Conservation (phyloP, 2,888 invertebrate species). For the Parascotia fuliginaria region DNA sequence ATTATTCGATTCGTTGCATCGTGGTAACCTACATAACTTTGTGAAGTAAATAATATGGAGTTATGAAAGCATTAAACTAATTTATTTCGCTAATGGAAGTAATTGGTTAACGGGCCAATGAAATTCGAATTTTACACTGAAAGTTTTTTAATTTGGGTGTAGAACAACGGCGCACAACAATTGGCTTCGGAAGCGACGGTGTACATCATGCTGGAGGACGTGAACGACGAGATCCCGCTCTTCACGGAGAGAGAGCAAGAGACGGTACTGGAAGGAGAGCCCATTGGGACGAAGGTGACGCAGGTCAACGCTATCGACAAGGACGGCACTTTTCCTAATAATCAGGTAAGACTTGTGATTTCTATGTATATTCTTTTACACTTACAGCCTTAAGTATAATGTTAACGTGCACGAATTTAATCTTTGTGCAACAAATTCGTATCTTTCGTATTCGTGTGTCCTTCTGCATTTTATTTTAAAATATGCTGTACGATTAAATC, state of each 20-base stretch:
- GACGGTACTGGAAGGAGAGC: slow-evolving; percentile 97
- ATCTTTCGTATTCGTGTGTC: no score
- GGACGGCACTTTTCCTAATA: slow-evolving; percentile 97
- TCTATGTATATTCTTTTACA: background rate
- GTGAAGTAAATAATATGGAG: slow-evolving; percentile 13
- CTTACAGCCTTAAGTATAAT: no score
- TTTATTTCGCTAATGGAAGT: slow-evolving; percentile 10
- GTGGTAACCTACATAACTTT: slow-evolving; percentile 11
- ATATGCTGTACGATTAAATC: no score
- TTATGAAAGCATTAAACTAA: slow-evolving; percentile 17
- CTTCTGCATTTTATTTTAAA: no score
- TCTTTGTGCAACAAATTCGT: no score
- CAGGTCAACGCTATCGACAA: slow-evolving; percentile 98
- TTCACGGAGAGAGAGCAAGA: slow-evolving; percentile 98
- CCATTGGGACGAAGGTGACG: slow-evolving; percentile 97
- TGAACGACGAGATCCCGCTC: slow-evolving; percentile 98
- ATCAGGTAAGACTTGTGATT: slow-evolving; percentile 88
- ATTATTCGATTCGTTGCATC: slow-evolving; percentile 2
- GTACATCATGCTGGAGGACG: slow-evolving; percentile 96
- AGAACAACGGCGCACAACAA: slow-evolving; percentile 98
- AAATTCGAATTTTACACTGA: slow-evolving; percentile 16
- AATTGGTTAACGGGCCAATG: slow-evolving; percentile 19
- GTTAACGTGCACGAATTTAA: no score
- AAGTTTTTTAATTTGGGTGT: slow-evolving; percentile 26
- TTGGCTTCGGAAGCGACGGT: slow-evolving; percentile 97